phyloP scores from a whole-genome alignment of 2,113 vertebrate species.

The Cynocephalus volans region DNA sequence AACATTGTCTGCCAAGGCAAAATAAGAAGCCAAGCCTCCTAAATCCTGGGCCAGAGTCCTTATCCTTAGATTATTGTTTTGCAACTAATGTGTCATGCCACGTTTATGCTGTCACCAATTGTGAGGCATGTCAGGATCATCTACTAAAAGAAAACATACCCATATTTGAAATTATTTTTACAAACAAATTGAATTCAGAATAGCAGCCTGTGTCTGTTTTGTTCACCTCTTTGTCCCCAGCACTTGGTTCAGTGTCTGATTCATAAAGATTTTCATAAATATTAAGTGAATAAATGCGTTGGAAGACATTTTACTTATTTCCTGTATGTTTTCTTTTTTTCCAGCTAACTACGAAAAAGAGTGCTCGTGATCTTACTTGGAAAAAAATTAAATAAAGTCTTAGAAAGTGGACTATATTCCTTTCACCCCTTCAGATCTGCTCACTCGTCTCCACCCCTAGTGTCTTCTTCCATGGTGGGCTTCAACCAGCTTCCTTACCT shows the following conservation, averaged over 20 bases:
- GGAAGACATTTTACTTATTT: neutral
- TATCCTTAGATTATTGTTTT: neutral
- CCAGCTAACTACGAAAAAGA: neutral
- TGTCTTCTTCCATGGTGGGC: too few species aligned
- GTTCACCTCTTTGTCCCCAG: too few species aligned
- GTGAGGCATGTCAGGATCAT: neutral
- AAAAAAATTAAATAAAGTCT: too few species aligned
- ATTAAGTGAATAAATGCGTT: neutral
- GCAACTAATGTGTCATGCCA: neutral
- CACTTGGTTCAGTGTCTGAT: neutral
- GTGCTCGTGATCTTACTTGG: too few species aligned
- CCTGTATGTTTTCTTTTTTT: neutral
- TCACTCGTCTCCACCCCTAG: too few species aligned
- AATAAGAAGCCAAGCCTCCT: neutral
- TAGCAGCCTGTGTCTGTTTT: too few species aligned
- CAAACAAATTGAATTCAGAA: neutral
- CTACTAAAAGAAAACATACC: neutral
- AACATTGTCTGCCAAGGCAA: neutral
- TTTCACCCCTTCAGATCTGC: too few species aligned
- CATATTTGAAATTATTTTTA: constrained; percentile 22
- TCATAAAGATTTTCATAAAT: neutral
- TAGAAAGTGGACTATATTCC: too few species aligned
- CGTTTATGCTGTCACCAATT: neutral
- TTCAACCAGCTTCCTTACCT: too few species aligned
- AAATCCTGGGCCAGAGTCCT: neutral